Conservation (phyloP, 30 jellyfish, hydroid and myxozoan species). For the Chironex yamaguchii region DNA sequence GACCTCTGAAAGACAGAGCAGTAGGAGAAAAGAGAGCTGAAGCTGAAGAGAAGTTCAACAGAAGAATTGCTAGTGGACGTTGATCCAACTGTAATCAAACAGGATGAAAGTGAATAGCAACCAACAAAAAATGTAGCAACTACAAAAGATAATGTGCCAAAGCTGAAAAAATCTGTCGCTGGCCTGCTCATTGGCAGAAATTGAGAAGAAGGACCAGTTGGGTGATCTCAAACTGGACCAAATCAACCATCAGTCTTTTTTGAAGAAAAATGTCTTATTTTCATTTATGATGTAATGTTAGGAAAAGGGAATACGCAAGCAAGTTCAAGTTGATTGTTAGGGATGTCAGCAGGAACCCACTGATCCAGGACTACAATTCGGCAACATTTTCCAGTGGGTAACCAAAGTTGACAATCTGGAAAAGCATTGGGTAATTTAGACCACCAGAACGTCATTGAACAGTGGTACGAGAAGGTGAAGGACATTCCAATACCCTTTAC, state of each 20-base stretch:
- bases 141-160: background rate
- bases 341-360: background rate
- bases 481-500: background rate
- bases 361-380: background rate
- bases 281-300: background rate
- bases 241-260: background rate
- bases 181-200: background rate
- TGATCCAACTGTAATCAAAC: no score
- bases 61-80: no score
- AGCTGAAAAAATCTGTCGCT: background rate
- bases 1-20: no score
- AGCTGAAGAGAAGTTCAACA: no score
- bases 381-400: background rate
- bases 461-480: background rate
- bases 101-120: no score
- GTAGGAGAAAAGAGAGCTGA: no score
- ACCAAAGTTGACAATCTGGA: background rate
- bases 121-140: no score
- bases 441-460: background rate
- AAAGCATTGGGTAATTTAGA: background rate
- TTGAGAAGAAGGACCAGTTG: background rate
- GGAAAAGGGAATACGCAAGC: background rate
- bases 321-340: background rate
- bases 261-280: background rate
- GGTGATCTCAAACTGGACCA: background rate